Evolutionary conservation across 2,888 invertebrate species (phyloP).

Genomic region (Amiota mariae): DNA sequence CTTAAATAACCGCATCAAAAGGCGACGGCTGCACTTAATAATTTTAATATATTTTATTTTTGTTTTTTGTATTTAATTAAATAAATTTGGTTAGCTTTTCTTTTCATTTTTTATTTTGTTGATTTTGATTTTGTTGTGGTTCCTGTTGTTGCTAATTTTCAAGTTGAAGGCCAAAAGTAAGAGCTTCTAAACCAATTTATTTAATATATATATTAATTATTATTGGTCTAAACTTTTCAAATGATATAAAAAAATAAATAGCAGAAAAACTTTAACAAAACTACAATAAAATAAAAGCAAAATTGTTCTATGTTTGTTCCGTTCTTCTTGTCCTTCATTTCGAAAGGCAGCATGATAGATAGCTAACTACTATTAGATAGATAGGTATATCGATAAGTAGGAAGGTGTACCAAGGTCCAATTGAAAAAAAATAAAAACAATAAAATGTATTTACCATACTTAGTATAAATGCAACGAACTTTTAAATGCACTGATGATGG

Average conservation of each 20-base stretch:
- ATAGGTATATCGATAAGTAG: too few relatives aligned
- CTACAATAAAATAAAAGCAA: too few relatives aligned
- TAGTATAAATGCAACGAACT: too few relatives aligned
- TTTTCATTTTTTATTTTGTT: neutral
- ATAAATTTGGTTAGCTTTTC: slow-evolving; percentile 9
- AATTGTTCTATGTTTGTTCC: too few relatives aligned
- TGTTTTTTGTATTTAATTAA: neutral
- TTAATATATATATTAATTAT: neutral
- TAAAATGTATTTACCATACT: too few relatives aligned
- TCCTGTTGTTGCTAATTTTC: slow-evolving; percentile 51
- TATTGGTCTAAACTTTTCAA: slow-evolving; percentile 13
- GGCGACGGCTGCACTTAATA: neutral
- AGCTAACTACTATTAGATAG: too few relatives aligned
- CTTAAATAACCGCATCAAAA: too few relatives aligned
- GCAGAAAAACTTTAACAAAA: neutral
- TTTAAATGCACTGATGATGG: too few relatives aligned
- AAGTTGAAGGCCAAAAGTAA: slow-evolving; percentile 62
- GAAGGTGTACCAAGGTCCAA: too few relatives aligned
- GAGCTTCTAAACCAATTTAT: slow-evolving; percentile 31
- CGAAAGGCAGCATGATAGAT: too few relatives aligned
- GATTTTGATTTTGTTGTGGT: slow-evolving; percentile 27
- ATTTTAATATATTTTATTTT: neutral
- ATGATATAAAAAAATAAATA: neutral
- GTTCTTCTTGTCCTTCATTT: too few relatives aligned
- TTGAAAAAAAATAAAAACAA: too few relatives aligned